Base-by-base conservation (phyloP, 2,888 invertebrate species). In the Imbricaverruca yamaguchii region DNA sequence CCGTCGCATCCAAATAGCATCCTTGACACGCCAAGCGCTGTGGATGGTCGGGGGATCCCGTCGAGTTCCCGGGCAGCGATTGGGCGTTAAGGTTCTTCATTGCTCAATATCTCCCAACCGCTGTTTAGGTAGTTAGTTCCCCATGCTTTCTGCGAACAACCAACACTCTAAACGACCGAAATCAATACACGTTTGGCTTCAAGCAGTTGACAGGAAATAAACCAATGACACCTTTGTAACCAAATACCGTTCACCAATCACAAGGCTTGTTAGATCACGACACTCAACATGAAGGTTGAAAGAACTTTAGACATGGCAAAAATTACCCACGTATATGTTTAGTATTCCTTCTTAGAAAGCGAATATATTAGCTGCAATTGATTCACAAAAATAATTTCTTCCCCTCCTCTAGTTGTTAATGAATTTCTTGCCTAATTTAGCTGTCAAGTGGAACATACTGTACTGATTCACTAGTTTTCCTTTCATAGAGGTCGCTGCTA, bases 161-260 rank as follows among this genome's bases (percentile, higher is more conserved):
- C n/a, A 12, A n/a, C 18, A 9, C 23, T n/a, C 65, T 18, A 23
- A n/a, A 25, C 67, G 67, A 1, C n/a, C 12, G 25, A 67, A 67
- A 67, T 67, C 67, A 67, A 67, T 67, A 67, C 25, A 23, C 25
- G 67, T 67, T 67, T 67, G 9, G 25, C 25, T n/a, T 8, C 12
- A 13, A n/a, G 6, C 25, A 6, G 25, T 67, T 13, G 25, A 67
- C 67, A 25, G 67, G 25, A 67, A 67, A 67, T 67, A 67, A 67
- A n/a, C 67, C 67, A 67, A 67, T 67, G 67, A 67, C 67, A 67
- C 67, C 67, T 67, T 67, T 67, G 67, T 67, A 67, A 67, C 25
- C 67, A 67, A 67, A 67, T 25, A 13, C 67, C 13, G 67, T 67
- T 67, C 67, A 25, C 67, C 67, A 67, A 67, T 67, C 67, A 67